Evolutionary conservation across 2,797 vertebrate species (phyloP).

Genomic region (Serranus cabrilla): DNA sequence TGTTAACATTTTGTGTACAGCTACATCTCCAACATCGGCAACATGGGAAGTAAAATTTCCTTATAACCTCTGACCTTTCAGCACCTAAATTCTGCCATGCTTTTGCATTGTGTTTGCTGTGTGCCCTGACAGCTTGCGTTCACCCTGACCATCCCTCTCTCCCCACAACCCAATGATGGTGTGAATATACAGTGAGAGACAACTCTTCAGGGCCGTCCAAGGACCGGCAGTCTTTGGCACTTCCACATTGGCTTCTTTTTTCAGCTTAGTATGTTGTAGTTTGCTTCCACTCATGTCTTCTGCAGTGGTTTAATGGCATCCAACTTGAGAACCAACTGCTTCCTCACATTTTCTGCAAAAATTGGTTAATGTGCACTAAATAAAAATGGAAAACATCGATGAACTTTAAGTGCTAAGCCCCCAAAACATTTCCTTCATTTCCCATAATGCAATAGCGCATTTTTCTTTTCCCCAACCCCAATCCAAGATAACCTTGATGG

Average conservation of each 20-base stretch:
- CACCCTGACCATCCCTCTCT: neutral
- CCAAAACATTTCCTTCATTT: neutral
- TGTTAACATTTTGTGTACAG: neutral
- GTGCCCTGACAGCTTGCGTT: neutral
- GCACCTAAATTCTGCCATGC: constrained; percentile 1
- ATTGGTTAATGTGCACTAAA: too few species aligned
- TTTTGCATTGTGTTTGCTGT: neutral
- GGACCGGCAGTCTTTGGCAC: too few species aligned
- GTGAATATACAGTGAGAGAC: neutral
- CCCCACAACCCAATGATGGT: neutral
- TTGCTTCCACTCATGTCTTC: too few species aligned
- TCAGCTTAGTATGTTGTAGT: too few species aligned
- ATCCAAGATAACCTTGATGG: neutral
- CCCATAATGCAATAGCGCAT: neutral
- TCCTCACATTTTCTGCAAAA: too few species aligned
- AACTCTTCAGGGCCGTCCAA: neutral
- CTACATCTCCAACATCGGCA: constrained; percentile 6
- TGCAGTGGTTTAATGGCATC: too few species aligned
- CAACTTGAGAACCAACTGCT: too few species aligned
- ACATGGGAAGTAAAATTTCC: neutral
- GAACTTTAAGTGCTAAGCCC: neutral
- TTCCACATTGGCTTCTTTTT: too few species aligned
- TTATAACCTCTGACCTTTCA: constrained; percentile 28
- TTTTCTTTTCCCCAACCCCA: neutral
- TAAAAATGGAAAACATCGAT: neutral